Evolutionary conservation across 2,797 vertebrate genomes (phyloP), one percentile per base, ranked within the genome.

Genomic region (Hyperoplus immaculatus): DNA sequence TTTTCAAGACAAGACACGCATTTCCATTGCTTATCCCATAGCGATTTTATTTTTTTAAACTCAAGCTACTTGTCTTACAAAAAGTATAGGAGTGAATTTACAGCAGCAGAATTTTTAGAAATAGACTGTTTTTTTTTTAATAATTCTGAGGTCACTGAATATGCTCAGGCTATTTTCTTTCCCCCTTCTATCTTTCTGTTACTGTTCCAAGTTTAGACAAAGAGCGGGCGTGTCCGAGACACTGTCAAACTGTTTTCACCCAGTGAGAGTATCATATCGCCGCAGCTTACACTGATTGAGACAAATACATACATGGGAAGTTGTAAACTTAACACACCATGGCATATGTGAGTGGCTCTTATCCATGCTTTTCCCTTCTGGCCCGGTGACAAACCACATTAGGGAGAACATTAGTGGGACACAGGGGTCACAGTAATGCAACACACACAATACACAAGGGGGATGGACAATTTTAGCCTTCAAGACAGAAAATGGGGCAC

Each of bases 351-450:
- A 76, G 78, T 61, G 78, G 82, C 81, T 63, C 62, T 57, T 71
- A 65, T 80, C 41, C 14, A 10, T 64, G 68, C 54, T 51, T 29
- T 29, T 73, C 73, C 79, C 77, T 78, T 83, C 80, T 75, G 80
- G 73, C 66, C 75, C 65, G 10, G 29, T 85, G 83, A 88, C 87
- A 80, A 88, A 83, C 83, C 82, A 67, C 61, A 90, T 92, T 87
- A 87, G 57, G 72, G 51, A 14, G 79, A 73, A 66, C 67, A 84
- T 89, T 86, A 78, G 79, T 46, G 70, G 29, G 78, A 85, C 72
- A 70, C 47, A 11, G 51, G 66, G 79, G 80, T 86, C 77, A 72
- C 71, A 60, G 60, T 75, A 86, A 90, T 8, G 54, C 72, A 29
- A 72, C 54, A 83, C 69, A 88, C 43, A 51, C 47, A 39, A 50